Base-by-base conservation (phyloP, 2,797 vertebrate genomes). In the Pteronotus mesoamericanus region DNA sequence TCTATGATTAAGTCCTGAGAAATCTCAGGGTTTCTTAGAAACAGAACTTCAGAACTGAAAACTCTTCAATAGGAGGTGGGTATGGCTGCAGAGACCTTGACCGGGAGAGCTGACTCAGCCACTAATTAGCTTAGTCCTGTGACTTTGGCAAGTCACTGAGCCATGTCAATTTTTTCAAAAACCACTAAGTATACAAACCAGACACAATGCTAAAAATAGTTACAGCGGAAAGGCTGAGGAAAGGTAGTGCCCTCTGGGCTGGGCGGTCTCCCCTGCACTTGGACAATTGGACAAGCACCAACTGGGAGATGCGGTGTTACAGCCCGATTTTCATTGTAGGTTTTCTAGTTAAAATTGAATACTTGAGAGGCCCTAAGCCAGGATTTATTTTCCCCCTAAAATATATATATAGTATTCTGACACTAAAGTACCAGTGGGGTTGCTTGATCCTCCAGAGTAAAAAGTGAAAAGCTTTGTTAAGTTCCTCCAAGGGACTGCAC, bases 331-430 rank as follows among this genome's bases (percentile, higher is more conserved):
- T 42, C 53, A 18, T 1, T n/a, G 9, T 10, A 71, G 32, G 29
- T 55, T 61, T 96, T 69, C 78, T 86, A n/a, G 42, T 71, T 92
- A 90, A 89, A 91, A 74, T 72, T 29, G 86, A 94, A 87, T 32
- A 72, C 12, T 37, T 2, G 11, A 92, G 37, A 82, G 32, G n/a
- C 34, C 5, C 8, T 48, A 80, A 64, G 32, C 61, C 19, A 92
- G 34, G 57, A 86, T 64, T 92, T 75, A 82, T n/a, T 82, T 92
- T 5, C 8, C 69, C 34, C 8, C 18, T 32, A 57, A 80, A 71
- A 94, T 66, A 71, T 55, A 57, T 69, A 71, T 53, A 61, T 68
- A 75, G 74, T 51, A 84, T 71, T 72, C 59, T 71, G 74, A 95
- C 61, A 75, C 5, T 53, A n/a, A 89, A 32, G 42, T 34, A 44